Evolutionary conservation across 1,140 invertebrate genomes (phyloP).

Genomic region (Cheumatopsyche charites): DNA sequence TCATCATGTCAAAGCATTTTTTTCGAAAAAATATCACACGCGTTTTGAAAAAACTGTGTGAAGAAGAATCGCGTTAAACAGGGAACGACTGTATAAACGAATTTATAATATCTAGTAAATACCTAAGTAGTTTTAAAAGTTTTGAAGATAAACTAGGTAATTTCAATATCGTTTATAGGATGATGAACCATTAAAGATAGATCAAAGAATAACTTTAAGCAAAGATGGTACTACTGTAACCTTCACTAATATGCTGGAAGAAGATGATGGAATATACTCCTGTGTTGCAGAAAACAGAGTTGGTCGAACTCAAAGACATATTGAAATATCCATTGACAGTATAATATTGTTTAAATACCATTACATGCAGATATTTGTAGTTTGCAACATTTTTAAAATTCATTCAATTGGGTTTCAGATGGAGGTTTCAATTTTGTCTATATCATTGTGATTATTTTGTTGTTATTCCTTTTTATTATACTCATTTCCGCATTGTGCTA

Average conservation of each 20-base stretch:
- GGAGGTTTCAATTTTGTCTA: slow-evolving; percentile 46
- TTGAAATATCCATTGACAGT: slow-evolving; percentile 53
- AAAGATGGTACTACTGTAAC: slow-evolving; percentile 19
- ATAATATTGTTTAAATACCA: slow-evolving; percentile 48
- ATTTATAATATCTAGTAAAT: too few relatives aligned
- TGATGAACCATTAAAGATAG: slow-evolving; percentile 4
- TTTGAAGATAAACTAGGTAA: too few relatives aligned
- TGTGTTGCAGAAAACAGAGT: slow-evolving; percentile 56
- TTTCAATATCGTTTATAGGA: too few relatives aligned
- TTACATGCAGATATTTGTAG: too few relatives aligned
- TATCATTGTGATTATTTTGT: slow-evolving; percentile 54
- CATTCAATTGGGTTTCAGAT: slow-evolving; percentile 38
- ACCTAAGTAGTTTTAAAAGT: too few relatives aligned
- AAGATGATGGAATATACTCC: slow-evolving; percentile 49
- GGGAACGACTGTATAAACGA: too few relatives aligned
- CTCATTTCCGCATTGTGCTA: slow-evolving; percentile 62
- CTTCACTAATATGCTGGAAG: slow-evolving; percentile 42
- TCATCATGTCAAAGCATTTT: too few relatives aligned
- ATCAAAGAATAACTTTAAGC: slow-evolving; percentile 35
- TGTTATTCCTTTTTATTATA: slow-evolving; percentile 61
- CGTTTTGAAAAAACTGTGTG: too few relatives aligned
- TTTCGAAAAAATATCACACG: too few relatives aligned
- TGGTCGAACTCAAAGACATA: slow-evolving; percentile 50
- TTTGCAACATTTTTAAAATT: too few relatives aligned
- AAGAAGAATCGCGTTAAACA: too few relatives aligned